phyloP scores from a whole-genome alignment of 2,113 vertebrate species.

The Vulpes vulpes region DNA sequence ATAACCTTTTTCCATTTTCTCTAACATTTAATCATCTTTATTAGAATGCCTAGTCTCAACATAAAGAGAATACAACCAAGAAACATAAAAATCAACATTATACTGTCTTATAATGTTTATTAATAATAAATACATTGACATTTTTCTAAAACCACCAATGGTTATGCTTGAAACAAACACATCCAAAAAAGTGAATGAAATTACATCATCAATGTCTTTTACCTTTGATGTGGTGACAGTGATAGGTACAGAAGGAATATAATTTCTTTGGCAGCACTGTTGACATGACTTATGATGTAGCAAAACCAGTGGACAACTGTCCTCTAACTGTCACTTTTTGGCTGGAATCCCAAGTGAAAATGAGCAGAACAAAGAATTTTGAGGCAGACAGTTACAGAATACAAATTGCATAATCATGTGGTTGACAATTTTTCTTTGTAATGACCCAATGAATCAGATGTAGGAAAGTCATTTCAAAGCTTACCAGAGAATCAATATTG shows the following conservation, averaged over 20 bases:
- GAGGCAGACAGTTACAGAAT: not conserved
- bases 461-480: conserved; percentile 48
- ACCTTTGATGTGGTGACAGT: conserved; percentile 56
- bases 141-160: not conserved
- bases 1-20: not conserved
- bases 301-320: conserved; percentile 31
- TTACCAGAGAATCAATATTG: conserved; percentile 48
- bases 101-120: conserved; percentile 14
- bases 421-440: conserved; percentile 42
- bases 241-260: conserved; percentile 67
- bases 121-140: not conserved
- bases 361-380: not conserved
- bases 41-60: not conserved
- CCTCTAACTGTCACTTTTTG: conserved; percentile 70
- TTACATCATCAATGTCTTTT: conserved; percentile 47
- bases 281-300: conserved; percentile 70
- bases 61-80: not conserved
- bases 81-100: not conserved
- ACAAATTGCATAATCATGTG: not conserved
- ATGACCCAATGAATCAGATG: not conserved
- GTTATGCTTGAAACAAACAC: conserved; percentile 53
- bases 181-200: conserved; percentile 31
- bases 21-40: not conserved
- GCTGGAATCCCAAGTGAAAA: conserved; percentile 66
- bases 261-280: conserved; percentile 70